Conservation (phyloP, 2,888 invertebrate species). For the Chirona hameri region DNA sequence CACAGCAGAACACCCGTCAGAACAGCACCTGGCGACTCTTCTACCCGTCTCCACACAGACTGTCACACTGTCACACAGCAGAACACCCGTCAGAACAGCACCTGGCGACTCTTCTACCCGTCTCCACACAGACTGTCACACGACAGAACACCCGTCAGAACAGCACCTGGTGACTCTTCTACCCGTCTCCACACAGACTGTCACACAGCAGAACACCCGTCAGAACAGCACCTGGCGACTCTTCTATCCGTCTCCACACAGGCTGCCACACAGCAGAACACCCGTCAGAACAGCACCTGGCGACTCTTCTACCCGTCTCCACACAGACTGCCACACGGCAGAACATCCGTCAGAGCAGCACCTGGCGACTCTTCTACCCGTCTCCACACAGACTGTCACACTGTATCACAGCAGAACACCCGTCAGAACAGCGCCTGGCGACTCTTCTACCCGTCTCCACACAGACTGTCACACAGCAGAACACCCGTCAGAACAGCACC, state of each 20-base stretch:
- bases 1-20: background rate
- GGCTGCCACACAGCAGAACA: no score
- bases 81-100: constrained; percentile 49
- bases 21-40: no score
- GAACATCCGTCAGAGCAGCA: constrained; percentile 49
- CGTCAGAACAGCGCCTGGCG: no score
- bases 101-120: constrained; percentile 74
- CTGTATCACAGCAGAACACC: constrained; percentile 48
- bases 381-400: constrained; percentile 90
- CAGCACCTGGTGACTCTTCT: constrained; percentile 44
- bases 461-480: no score
- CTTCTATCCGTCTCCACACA: constrained; percentile 72
- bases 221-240: constrained; percentile 63
- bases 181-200: constrained; percentile 46
- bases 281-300: no score
- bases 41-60: no score
- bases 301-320: no score
- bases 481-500: no score
- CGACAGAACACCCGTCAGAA: background rate
- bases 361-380: constrained; percentile 74
- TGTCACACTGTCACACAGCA: no score
- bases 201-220: no score
- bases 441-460: no score
- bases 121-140: constrained; percentile 79
- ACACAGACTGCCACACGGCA: no score